Conservation (phyloP, 1,140 invertebrate genomes). For the Dreissena polymorpha region DNA sequence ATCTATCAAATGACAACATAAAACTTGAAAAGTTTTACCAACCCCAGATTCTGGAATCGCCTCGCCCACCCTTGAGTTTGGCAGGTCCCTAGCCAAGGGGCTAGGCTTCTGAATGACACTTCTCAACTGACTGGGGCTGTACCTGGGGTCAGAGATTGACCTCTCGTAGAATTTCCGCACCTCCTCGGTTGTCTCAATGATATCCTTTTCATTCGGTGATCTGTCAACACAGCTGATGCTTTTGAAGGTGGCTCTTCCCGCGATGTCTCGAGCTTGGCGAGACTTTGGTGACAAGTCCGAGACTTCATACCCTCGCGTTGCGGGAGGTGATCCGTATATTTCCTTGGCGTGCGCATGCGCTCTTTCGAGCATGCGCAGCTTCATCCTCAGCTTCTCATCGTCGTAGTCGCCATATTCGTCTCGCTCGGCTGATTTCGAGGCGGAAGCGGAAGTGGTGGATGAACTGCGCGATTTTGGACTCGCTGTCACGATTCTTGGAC, state of each 20-base stretch:
- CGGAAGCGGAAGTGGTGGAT: not conserved
- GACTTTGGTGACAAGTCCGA: slow-evolving; percentile 19
- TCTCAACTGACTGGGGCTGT: slow-evolving; percentile 10
- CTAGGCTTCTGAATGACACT: slow-evolving; percentile 1
- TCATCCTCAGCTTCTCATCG: not conserved
- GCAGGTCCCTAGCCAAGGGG: not conserved
- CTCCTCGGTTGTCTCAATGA: slow-evolving; percentile 29
- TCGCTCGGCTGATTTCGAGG: not conserved
- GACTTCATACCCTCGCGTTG: not conserved
- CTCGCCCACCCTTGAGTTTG: not conserved
- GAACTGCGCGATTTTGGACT: not conserved
- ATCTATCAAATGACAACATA: too few relatives aligned
- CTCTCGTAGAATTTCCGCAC: slow-evolving; percentile 15
- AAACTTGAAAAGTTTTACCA: not conserved
- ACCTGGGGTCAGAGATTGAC: slow-evolving; percentile 42
- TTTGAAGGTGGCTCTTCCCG: not conserved
- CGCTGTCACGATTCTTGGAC: slow-evolving; percentile 31
- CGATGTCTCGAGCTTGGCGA: not conserved
- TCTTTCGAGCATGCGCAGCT: slow-evolving; percentile 12
- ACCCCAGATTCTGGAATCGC: not conserved
- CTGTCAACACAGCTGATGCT: slow-evolving; percentile 35
- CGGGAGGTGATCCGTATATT: slow-evolving; percentile 22
- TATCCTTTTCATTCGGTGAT: slow-evolving; percentile 44
- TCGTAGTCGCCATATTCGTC: not conserved
- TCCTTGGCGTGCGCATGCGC: slow-evolving; percentile 26